Evolutionary conservation across 1,140 invertebrate genomes (phyloP).

Genomic region (Trichomalopsis sarcophagae): DNA sequence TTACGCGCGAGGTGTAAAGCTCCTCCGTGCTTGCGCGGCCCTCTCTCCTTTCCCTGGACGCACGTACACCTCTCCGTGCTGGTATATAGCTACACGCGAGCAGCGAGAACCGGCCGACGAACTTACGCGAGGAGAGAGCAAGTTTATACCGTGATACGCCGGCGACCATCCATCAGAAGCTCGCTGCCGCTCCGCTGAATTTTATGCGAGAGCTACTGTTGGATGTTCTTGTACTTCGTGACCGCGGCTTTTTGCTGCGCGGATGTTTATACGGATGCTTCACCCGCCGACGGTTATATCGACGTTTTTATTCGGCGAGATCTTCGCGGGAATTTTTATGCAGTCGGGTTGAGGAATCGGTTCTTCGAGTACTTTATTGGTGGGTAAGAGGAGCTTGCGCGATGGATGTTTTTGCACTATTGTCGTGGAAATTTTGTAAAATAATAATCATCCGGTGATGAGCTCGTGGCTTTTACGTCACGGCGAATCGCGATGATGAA

Average conservation of each 20-base stretch:
- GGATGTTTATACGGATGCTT: too few species aligned
- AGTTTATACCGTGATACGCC: slow-evolving; percentile 27
- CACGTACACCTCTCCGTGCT: not conserved
- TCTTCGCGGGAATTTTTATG: not conserved
- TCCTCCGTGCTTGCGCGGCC: not conserved
- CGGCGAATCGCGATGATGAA: too few species aligned
- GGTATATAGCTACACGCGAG: not conserved
- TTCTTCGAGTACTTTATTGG: too few species aligned
- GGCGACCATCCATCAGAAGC: slow-evolving; percentile 18
- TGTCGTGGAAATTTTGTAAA: too few species aligned
- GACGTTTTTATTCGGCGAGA: not conserved
- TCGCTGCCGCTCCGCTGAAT: not conserved
- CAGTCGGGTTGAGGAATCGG: not conserved
- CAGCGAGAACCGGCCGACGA: not conserved
- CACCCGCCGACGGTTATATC: not conserved
- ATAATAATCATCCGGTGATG: too few species aligned
- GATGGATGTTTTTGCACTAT: too few species aligned
- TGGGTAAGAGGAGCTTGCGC: not conserved
- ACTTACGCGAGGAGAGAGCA: not conserved
- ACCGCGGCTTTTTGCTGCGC: not conserved
- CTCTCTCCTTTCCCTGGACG: not conserved
- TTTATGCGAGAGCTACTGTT: not conserved
- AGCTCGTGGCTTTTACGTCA: too few species aligned
- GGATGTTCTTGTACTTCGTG: not conserved
- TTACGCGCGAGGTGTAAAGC: slow-evolving; percentile 28